A percentile compares a stretch with the other conserved stretches of the same genome.
Evolutionary conservation across 2,113 vertebrate species (phyloP).

Genomic region (Sander lucioperca): DNA sequence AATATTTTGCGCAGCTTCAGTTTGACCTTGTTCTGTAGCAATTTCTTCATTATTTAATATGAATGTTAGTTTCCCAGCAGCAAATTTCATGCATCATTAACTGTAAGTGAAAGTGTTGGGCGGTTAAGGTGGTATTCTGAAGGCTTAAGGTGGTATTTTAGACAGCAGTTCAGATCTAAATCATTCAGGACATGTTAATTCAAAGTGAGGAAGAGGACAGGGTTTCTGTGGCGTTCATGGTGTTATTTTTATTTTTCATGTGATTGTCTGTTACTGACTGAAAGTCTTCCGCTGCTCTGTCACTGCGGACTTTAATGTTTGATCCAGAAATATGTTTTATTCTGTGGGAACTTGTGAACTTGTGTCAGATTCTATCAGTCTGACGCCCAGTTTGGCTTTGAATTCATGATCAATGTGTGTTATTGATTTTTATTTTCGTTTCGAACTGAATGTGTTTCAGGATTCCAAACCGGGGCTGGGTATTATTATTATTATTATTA

Average conservation of each 20-base stretch:
- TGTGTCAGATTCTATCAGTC: too few relatives aligned
- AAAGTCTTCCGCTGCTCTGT: slow-evolving; percentile 43
- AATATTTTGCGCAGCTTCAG: too few relatives aligned
- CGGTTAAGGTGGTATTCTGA: background rate
- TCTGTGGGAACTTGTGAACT: too few relatives aligned
- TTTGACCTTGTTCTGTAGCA: too few relatives aligned
- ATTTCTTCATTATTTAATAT: too few relatives aligned
- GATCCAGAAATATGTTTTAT: too few relatives aligned
- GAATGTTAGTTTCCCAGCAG: too few relatives aligned
- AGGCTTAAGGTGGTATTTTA: background rate
- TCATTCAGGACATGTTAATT: too few relatives aligned
- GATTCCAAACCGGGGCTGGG: slow-evolving; percentile 20
- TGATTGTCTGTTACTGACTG: background rate
- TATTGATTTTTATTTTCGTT: slow-evolving; percentile 19
- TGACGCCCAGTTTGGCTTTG: background rate
- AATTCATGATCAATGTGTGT: slow-evolving; percentile 12
- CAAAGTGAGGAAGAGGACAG: too few relatives aligned
- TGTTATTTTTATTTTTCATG: background rate
- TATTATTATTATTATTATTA: background rate
- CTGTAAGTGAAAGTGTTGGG: too few relatives aligned
- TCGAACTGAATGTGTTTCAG: slow-evolving; percentile 9
- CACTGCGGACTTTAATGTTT: background rate
- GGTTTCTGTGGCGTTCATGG: background rate
- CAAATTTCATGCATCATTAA: too few relatives aligned
- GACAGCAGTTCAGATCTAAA: too few relatives aligned